A percentile compares a stretch with the other conserved stretches of the same genome.
These are phyloP conservation scores for Chrysopa pallens DNA, from an alignment of 1,140 invertebrate genomes.

Conservation along the genomic window DNA sequence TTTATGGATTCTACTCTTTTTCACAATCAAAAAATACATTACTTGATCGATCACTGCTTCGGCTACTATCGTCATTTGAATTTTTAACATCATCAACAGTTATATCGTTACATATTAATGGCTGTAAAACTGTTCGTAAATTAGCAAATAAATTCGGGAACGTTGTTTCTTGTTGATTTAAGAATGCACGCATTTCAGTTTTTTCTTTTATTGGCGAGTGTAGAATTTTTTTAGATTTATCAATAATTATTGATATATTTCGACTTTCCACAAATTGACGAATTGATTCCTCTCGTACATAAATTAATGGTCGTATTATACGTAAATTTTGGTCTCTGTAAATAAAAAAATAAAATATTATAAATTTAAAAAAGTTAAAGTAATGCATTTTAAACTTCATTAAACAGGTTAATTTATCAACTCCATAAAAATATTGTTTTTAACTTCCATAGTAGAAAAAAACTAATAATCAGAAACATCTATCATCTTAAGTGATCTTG, in stretches of 20 bases:
- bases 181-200: constrained; percentile 46
- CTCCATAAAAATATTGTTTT: no score
- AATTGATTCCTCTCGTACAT: constrained; percentile 60
- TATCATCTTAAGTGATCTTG: no score
- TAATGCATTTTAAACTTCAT: no score
- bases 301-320: constrained; percentile 74
- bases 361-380: constrained; percentile 1
- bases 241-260: constrained; percentile 42
- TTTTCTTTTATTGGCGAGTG: constrained; percentile 31
- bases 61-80: constrained; percentile 8
- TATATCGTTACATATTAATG: constrained; percentile 39
- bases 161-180: constrained; percentile 56
- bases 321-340: constrained; percentile 58
- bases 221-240: constrained; percentile 25
- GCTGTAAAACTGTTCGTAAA: constrained; percentile 46
- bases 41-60: not conserved
- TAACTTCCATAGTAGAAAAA: no score
- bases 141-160: constrained; percentile 53
- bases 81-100: constrained; percentile 25
- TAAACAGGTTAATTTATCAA: no score
- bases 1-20: no score
- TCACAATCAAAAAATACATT: no score
- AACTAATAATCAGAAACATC: no score
- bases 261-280: constrained; percentile 47
- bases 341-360: constrained; percentile 9